phyloP scores from a whole-genome alignment of 2,888 invertebrate genomes.

The Arge pagana region DNA sequence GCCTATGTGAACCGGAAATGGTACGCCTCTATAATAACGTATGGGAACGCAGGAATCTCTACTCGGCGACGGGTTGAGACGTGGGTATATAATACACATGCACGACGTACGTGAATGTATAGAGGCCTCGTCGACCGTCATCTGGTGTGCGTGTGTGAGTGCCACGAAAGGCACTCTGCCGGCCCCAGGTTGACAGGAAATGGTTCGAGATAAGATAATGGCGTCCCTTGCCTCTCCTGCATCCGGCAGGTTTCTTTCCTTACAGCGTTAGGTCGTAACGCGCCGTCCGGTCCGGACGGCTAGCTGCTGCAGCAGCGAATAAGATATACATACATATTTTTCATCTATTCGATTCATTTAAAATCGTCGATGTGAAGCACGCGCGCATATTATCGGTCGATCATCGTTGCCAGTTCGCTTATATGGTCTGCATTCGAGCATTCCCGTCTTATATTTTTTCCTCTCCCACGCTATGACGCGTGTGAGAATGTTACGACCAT shows the following conservation, averaged over 20 bases:
- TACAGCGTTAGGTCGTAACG: conserved; percentile 2
- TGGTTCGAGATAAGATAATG: conserved; percentile 53
- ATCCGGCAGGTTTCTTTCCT: conserved; percentile 49
- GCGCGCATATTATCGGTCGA: too few species aligned
- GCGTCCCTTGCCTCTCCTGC: conserved; percentile 41
- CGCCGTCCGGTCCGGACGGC: neutral
- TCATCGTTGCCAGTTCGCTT: too few species aligned
- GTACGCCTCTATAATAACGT: conserved; percentile 26
- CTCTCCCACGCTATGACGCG: too few species aligned
- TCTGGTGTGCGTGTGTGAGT: conserved; percentile 30
- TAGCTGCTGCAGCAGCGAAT: neutral
- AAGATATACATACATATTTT: neutral
- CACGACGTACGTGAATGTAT: conserved; percentile 28
- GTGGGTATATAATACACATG: conserved; percentile 23
- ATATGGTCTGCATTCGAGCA: too few species aligned
- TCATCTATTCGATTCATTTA: neutral
- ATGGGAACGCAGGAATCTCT: conserved; percentile 25
- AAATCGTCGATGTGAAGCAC: too few species aligned
- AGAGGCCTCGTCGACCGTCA: conserved; percentile 21
- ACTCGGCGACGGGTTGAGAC: conserved; percentile 24
- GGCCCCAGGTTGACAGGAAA: conserved; percentile 52
- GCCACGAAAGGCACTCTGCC: conserved; percentile 37
- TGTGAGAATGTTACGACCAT: too few species aligned
- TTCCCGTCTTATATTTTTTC: too few species aligned
- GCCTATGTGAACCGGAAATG: conserved; percentile 38